Percentiles rank a stretch among this genome's conserved stretches.
Conservation (phyloP, 2,888 invertebrate species). For the Vanessa cardui region DNA sequence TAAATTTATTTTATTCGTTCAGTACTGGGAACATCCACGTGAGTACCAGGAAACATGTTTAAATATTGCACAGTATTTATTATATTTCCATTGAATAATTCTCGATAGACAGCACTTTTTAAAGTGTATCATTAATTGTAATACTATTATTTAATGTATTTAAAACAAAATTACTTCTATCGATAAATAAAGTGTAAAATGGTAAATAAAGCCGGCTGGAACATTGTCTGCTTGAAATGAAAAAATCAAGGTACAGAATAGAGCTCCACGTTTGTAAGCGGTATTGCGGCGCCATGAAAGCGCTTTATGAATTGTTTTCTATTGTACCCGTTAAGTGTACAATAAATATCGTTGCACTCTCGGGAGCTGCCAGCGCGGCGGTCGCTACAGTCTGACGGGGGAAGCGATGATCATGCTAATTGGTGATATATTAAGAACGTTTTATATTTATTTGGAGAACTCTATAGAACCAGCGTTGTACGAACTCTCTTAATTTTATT, state of each 20-base stretch:
- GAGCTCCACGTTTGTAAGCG: conserved; percentile 20
- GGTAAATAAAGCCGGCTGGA: neutral
- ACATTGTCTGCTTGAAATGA: conserved; percentile 19
- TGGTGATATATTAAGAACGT: neutral
- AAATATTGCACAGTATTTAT: too few species aligned
- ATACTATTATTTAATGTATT: too few species aligned
- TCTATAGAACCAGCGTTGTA: too few species aligned
- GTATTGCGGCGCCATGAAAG: conserved; percentile 23
- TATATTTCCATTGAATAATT: too few species aligned
- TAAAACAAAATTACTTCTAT: neutral
- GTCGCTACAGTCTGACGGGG: neutral
- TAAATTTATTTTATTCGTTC: too few species aligned
- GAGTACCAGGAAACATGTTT: too few species aligned
- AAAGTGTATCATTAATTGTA: too few species aligned
- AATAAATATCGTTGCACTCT: conserved; percentile 44
- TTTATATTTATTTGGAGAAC: neutral
- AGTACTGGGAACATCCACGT: too few species aligned
- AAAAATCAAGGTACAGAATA: conserved; percentile 18
- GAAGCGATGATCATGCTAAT: conserved; percentile 4
- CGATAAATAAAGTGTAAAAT: conserved; percentile 6
- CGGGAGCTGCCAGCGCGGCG: conserved; percentile 25
- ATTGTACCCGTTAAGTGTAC: conserved; percentile 43
- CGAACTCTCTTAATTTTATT: too few species aligned
- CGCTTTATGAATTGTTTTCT: conserved; percentile 43
- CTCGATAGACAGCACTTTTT: too few species aligned